Evolutionary conservation across 2,888 invertebrate genomes (phyloP), one percentile per base, ranked within the genome.

Genomic region (Sphaerophoria taeniata): DNA sequence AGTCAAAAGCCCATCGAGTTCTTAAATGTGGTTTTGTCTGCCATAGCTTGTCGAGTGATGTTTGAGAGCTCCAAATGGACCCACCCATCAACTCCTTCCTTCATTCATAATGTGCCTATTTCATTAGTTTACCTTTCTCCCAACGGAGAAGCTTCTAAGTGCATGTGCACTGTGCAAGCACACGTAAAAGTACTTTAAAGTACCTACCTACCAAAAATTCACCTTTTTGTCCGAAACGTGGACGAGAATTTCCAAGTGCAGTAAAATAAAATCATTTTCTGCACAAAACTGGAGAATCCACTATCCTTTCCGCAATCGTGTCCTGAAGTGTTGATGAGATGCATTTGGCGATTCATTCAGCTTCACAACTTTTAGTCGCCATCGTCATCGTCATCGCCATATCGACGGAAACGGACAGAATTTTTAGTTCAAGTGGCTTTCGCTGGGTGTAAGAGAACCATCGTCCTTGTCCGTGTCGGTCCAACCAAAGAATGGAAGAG

Each of bases 21-120:
- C 63, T 55, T 49, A 53, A 47, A 58, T 80, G 74, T 75, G 84
- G 80, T 84, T 84, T 79, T 80, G 80, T 61, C 84, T 60, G 75
- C 74, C 63, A 72, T 74, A 78, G 56, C 65, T 45, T 34, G 33
- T 34, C 58, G 43, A 76, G 67, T 36, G 56, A n/a, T 33, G 60
- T 36, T 69, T 61, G 39, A 24, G 45, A 24, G 34, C 60, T 24
- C 63, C n/a, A 24, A 67, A 72, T 14, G 43, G 11, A 65, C 49
- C 1, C 47, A 1, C 11, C 16, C 14, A 5, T 14, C 14, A 4
- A 58, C 34, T n/a, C 7, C 34, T 36, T 6, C 12, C 7, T 7
- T 6, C 12, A 9, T 39, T n/a, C 45, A 24, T 36, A 49, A 60
- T 60, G 24, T 24, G 84, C 84, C 84, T 80, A 79, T 80, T 84